Base-by-base conservation (phyloP, 2,113 vertebrate genomes). In the Alethe diademata region DNA sequence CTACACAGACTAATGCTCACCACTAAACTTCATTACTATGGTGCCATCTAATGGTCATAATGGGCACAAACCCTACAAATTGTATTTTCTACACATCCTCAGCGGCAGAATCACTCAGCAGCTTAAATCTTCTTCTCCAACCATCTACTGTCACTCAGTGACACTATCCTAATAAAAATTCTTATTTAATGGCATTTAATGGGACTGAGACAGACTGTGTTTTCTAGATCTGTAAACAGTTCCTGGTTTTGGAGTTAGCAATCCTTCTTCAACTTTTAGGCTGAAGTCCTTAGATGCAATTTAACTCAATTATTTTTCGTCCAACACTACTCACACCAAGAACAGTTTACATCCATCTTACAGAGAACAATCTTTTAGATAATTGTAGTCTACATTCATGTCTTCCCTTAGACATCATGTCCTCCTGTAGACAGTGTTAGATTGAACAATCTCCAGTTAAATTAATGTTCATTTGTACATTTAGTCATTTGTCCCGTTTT, bases 31-130 rank as follows among this genome's bases (percentile, higher is more conserved):
- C 31, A 17, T 73, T 74, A 54, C 57, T 40, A 72, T 26, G 78
- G 47, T 83, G 94, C 92, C 97, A 95, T 64, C 96, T 96, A 82
- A 70, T 56, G 96, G 92, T 62, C 78, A 40, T 13, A 79, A 84
- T 2, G 33, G 35, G 26, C 42, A 93, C 2, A 61, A 86, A 56
- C 11, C 31, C 47, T 35, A 72, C 31, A 36, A 60, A 64, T 12
- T 16, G 1, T 4, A 36, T 74, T 78, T 72, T 26, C 17, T 29
- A 48, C 35, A 19, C 18, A 24, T 62, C 16, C 12, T 60, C 25
- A 69, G 23, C 2, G 5, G 33, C 51, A 89, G 17, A 65, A 38
- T 51, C 60, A 79, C 56, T 45, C 42, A 65, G 50, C 60, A 28
- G 26, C 35, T 62, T 71, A 31, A 38, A 88, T 29, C 42, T 45